phyloP scores from a whole-genome alignment of 2,888 invertebrate genomes.

The Smittia aterrima region DNA sequence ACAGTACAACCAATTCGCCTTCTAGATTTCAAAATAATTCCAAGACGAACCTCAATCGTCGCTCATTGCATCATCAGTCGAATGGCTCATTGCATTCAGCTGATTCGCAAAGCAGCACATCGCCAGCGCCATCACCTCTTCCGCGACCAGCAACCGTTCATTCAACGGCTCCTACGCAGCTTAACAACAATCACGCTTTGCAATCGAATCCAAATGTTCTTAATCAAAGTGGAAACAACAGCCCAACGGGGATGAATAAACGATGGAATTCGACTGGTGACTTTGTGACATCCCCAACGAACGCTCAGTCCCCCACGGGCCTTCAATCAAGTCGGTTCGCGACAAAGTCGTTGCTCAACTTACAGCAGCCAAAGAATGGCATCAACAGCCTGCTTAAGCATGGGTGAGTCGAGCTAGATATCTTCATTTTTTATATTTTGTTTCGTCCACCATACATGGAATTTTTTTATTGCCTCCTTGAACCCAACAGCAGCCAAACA shows the following conservation, averaged over 20 bases:
- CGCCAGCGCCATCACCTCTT: constrained; percentile 77
- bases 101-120: constrained; percentile 77
- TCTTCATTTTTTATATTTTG: background rate
- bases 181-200: constrained; percentile 42
- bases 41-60: constrained; percentile 52
- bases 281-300: constrained; percentile 54
- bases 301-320: constrained; percentile 60
- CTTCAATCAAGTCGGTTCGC: constrained; percentile 57
- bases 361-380: constrained; percentile 61
- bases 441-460: background rate
- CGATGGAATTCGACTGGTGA: constrained; percentile 83
- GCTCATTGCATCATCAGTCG: constrained; percentile 78
- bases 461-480: constrained; percentile 27
- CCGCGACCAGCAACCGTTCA: constrained; percentile 70
- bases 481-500: constrained; percentile 17
- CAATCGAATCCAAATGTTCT: constrained; percentile 45
- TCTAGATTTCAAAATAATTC: constrained; percentile 41
- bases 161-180: constrained; percentile 47
- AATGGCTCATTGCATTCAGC: constrained; percentile 80
- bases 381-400: constrained; percentile 64
- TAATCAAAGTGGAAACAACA: background rate
- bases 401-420: constrained; percentile 59
- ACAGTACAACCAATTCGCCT: constrained; percentile 41
- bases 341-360: constrained; percentile 69
- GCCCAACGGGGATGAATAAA: constrained; percentile 57